Evolutionary conservation across 2,113 vertebrate species (phyloP), one percentile per base, ranked within the genome.

Genomic region (Centropristis striata): DNA sequence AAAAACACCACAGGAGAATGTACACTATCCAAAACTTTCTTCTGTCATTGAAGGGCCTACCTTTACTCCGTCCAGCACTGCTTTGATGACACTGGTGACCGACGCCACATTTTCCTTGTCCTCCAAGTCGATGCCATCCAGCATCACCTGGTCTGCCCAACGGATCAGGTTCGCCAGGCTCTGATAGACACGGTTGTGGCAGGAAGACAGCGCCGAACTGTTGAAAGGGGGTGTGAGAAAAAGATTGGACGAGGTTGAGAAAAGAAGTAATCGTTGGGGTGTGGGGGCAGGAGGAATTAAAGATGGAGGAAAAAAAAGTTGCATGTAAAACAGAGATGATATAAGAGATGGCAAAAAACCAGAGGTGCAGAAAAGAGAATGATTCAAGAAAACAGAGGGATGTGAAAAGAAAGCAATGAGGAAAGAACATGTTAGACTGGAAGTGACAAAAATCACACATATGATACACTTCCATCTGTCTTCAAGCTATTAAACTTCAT

Each of bases 121-220:
- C 72, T 98, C 97, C 2, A 96, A 95, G 83, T 98, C 97, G 57
- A 99, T 94, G 12, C 97, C 97, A 58, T 99, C 97, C 32, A 99
- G 95, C 98, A 99, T 98, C 86, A 99, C 97, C 86, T 98, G 97
- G 76, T 99, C 98, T 3, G 98, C 98, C 98, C 98, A 99, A 41
- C 97, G 97, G 49, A 99, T 99, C 3, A 99, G 96, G 84, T 99
- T 99, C 83, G 96, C 98, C 67, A 99, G 95, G 78, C 98, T 99
- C 93, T 99, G 98, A 91, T 98, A 99, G 20, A 99, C 98, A 0
- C 97, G 96, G 92, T 96, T 98, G 21, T 98, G 96, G 93, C 98
- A 99, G 71, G 98, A 99, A 0, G 97, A 96, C 85, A 99, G 94
- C 20, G 98, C 98, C 8, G 98, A 97, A 73, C 98, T 99, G 86